A percentile compares a stretch with the other conserved stretches of the same genome.
Conservation (phyloP, 2,113 vertebrate genomes). For the Abramis brama region DNA sequence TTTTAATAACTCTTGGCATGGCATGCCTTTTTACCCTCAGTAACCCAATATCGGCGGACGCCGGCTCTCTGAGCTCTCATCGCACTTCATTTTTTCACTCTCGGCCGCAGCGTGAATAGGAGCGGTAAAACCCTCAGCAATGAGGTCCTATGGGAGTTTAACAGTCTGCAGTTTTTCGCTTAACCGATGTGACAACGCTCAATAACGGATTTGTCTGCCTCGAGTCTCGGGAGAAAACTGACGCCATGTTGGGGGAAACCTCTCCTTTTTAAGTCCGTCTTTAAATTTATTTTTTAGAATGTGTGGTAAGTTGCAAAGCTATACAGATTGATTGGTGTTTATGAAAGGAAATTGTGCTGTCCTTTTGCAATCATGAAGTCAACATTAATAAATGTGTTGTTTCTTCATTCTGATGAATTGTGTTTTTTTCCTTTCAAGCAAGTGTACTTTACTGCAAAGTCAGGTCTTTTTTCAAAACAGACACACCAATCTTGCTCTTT, state of each 20-base stretch:
- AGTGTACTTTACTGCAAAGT: slow-evolving; percentile 13
- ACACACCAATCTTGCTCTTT: slow-evolving; percentile 42
- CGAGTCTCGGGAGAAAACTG: slow-evolving; percentile 28
- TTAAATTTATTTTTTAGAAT: slow-evolving; percentile 25
- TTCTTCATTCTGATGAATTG: slow-evolving; percentile 26
- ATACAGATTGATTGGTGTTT: slow-evolving; percentile 47
- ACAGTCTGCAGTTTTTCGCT: slow-evolving; percentile 50
- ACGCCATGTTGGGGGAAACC: slow-evolving; percentile 27
- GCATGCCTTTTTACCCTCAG: slow-evolving; percentile 60
- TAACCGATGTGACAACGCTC: slow-evolving; percentile 50
- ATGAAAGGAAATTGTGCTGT: slow-evolving; percentile 45
- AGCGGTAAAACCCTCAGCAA: slow-evolving; percentile 41
- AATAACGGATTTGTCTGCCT: slow-evolving; percentile 40
- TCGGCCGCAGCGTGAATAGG: slow-evolving; percentile 60
- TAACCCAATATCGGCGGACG: slow-evolving; percentile 66
- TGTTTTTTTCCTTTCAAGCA: slow-evolving; percentile 36
- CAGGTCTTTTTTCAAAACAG: slow-evolving; percentile 45
- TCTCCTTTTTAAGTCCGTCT: slow-evolving; percentile 14
- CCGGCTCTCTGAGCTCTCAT: slow-evolving; percentile 59
- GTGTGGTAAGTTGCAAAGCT: slow-evolving; percentile 43
- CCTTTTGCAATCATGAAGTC: slow-evolving; percentile 41
- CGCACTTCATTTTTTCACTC: slow-evolving; percentile 62
- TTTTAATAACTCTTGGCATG: slow-evolving; percentile 71
- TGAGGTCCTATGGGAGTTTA: slow-evolving; percentile 47
- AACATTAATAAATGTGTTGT: slow-evolving; percentile 8